phyloP scores from a whole-genome alignment of 1,140 invertebrate genomes.

The Proctacanthus coquilletti region DNA sequence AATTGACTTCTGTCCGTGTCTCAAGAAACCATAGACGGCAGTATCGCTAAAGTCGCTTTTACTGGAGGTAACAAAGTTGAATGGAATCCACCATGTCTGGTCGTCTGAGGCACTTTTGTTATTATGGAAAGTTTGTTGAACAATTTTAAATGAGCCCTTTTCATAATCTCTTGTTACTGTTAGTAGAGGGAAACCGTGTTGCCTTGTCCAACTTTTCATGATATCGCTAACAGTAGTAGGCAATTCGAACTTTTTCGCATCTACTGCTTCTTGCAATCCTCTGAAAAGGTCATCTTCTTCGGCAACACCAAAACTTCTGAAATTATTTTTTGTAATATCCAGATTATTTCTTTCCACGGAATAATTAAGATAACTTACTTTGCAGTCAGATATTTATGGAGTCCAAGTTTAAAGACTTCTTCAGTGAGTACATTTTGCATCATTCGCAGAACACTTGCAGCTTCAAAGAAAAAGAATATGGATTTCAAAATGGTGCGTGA shows the following conservation, averaged over 20 bases:
- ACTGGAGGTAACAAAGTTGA: conserved; percentile 32
- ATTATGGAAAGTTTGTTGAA: conserved; percentile 30
- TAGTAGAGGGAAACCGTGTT: conserved; percentile 34
- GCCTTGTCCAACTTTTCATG: conserved; percentile 34
- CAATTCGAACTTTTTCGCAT: conserved; percentile 11
- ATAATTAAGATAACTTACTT: conserved; percentile 31
- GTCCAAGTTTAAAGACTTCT: conserved; percentile 61
- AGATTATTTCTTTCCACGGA: not conserved
- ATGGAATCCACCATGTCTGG: conserved; percentile 37
- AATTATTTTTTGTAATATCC: conserved; percentile 3
- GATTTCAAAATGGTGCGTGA: not conserved
- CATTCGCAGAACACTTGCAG: conserved; percentile 65
- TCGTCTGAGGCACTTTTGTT: conserved; percentile 11
- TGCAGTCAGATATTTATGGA: conserved; percentile 56
- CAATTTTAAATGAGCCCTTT: conserved; percentile 20
- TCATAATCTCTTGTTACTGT: conserved; percentile 32
- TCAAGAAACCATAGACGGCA: conserved; percentile 20
- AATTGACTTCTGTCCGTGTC: conserved; percentile 3
- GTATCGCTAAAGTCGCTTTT: conserved; percentile 33
- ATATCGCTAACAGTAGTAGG: conserved; percentile 19
- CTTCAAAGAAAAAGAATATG: conserved; percentile 14
- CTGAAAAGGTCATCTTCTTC: conserved; percentile 46
- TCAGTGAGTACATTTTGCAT: conserved; percentile 79
- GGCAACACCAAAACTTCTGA: conserved; percentile 32
- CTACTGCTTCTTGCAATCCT: conserved; percentile 37